phyloP scores from a whole-genome alignment of 2,888 invertebrate genomes.

The Hypomecis punctinalis region DNA sequence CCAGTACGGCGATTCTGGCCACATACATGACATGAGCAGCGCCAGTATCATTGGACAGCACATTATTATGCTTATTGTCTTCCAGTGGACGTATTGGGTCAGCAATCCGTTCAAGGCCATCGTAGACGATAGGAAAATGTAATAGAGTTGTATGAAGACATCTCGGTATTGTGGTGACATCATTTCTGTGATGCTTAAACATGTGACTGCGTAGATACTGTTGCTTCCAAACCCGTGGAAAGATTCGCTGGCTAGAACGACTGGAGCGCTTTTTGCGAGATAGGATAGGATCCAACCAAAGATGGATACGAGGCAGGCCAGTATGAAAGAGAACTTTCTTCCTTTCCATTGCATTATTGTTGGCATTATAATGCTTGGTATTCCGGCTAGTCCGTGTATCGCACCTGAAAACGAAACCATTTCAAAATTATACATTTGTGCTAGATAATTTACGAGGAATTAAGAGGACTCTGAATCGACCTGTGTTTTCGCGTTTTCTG shows the following conservation, averaged over 20 bases:
- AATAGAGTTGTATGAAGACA: slow-evolving; percentile 30
- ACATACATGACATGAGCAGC: slow-evolving; percentile 29
- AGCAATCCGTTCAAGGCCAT: slow-evolving; percentile 33
- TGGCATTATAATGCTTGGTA: slow-evolving; percentile 39
- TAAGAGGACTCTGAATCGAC: no score
- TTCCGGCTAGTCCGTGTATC: slow-evolving; percentile 39
- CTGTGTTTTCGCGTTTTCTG: no score
- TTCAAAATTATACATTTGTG: not conserved
- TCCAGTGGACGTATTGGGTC: slow-evolving; percentile 38
- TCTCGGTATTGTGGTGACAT: slow-evolving; percentile 36
- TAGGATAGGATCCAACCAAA: slow-evolving; percentile 38
- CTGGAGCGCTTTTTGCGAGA: slow-evolving; percentile 16
- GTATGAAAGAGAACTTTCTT: slow-evolving; percentile 37
- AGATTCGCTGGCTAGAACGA: slow-evolving; percentile 32
- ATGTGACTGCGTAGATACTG: slow-evolving; percentile 37
- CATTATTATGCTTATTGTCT: slow-evolving; percentile 37
- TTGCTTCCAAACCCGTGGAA: slow-evolving; percentile 40
- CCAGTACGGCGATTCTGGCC: slow-evolving; percentile 46
- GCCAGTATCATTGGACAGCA: slow-evolving; percentile 34
- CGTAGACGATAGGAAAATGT: slow-evolving; percentile 25
- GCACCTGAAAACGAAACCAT: slow-evolving; percentile 35
- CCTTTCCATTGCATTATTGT: slow-evolving; percentile 41
- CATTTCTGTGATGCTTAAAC: slow-evolving; percentile 41
- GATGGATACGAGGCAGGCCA: slow-evolving; percentile 36
- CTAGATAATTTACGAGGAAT: not conserved